Conservation (phyloP, 2,113 vertebrate species). For the Calcarius ornatus region DNA sequence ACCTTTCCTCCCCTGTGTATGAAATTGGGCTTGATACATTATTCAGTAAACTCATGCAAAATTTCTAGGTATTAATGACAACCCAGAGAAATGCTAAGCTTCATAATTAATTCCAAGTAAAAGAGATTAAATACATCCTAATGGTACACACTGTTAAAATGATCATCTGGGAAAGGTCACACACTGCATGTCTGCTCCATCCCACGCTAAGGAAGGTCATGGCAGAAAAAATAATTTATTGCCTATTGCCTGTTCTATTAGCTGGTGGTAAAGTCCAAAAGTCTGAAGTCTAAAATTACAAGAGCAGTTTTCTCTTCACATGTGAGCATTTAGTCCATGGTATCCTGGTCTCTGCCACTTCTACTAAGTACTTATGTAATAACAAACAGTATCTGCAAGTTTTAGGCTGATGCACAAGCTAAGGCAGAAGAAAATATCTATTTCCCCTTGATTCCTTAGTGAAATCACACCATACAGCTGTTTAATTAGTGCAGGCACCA, state of each 20-base stretch:
- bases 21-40: background rate
- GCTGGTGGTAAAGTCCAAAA: background rate
- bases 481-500: background rate
- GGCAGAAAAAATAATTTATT: background rate
- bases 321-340: background rate
- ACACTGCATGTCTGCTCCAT: accelerated
- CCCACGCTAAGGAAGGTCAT: background rate
- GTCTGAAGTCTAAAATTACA: background rate
- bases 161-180: background rate
- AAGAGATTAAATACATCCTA: background rate
- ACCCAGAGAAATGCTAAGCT: background rate
- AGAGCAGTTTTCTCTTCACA: background rate
- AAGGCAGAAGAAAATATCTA: background rate
- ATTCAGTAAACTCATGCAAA: background rate
- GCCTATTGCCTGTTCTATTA: background rate
- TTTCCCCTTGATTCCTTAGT: background rate
- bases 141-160: background rate
- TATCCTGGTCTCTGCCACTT: background rate
- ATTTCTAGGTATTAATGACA: background rate
- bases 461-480: background rate
- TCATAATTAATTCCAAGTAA: background rate
- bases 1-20: background rate
- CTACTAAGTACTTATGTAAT: background rate
- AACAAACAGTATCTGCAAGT: background rate
- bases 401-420: background rate